These are phyloP conservation scores for Heliconius cydno DNA, from an alignment of 2,888 invertebrate genomes.

Conservation along the genomic window DNA sequence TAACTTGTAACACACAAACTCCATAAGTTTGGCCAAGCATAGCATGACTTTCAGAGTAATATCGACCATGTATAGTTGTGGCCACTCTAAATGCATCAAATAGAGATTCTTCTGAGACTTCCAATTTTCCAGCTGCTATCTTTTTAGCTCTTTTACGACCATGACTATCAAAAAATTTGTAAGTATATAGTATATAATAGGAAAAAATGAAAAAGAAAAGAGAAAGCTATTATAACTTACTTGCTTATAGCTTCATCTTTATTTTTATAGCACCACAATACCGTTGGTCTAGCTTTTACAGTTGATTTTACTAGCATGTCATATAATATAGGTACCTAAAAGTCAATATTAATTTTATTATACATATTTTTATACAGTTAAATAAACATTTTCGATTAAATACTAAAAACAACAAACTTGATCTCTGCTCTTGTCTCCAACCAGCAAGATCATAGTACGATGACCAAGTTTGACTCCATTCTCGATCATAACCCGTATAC, in stretches of 20 bases:
- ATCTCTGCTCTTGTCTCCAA: conserved; percentile 97
- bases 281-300: conserved; percentile 95
- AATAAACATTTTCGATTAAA: not conserved
- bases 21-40: conserved; percentile 99
- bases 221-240: conserved; percentile 69
- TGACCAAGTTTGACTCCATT: conserved; percentile 96
- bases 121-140: conserved; percentile 93
- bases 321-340: conserved; percentile 96
- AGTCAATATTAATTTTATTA: not conserved
- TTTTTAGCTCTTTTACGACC: conserved; percentile 97
- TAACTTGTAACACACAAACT: conserved; percentile 95
- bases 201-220: not conserved
- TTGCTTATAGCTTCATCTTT: conserved; percentile 94
- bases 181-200: not conserved
- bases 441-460: conserved; percentile 96
- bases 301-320: conserved; percentile 98
- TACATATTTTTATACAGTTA: not conserved
- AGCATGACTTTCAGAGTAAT: conserved; percentile 98
- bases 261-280: conserved; percentile 99
- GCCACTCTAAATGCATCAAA: conserved; percentile 98
- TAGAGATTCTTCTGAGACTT: conserved; percentile 96
- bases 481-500: conserved; percentile 97
- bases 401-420: conserved; percentile 85
- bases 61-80: conserved; percentile 98
- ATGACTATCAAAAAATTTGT: conserved; percentile 82